phyloP scores from a whole-genome alignment of 2,888 invertebrate species.

The Himalopsyche japonica region DNA sequence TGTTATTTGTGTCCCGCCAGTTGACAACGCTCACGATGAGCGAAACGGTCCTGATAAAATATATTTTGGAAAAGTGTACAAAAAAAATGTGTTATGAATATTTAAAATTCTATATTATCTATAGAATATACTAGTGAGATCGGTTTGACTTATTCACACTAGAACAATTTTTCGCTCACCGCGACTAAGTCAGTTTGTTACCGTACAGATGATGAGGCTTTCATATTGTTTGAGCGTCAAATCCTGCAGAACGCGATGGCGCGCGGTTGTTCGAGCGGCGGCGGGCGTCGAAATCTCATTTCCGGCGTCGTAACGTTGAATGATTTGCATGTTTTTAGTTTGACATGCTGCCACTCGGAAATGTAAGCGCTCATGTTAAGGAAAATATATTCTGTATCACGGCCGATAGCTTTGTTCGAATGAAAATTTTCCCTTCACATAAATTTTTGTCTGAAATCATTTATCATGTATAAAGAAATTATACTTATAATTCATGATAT shows the following conservation, averaged over 20 bases:
- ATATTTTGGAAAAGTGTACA: too few species aligned
- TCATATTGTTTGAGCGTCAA: not conserved
- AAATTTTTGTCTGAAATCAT: too few species aligned
- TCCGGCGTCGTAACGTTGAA: not conserved
- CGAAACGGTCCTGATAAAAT: too few species aligned
- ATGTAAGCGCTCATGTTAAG: not conserved
- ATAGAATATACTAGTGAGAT: too few species aligned
- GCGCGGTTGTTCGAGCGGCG: not conserved
- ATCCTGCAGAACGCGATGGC: not conserved
- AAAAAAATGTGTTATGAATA: too few species aligned
- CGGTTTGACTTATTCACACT: not conserved
- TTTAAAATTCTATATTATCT: too few species aligned
- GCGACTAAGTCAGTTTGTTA: not conserved
- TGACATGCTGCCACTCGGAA: not conserved
- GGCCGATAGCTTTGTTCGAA: not conserved
- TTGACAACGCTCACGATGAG: too few species aligned
- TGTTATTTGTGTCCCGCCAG: too few species aligned
- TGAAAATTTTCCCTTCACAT: too few species aligned
- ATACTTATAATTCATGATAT: too few species aligned
- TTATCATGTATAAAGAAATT: too few species aligned
- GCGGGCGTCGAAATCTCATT: not conserved
- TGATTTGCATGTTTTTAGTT: not conserved
- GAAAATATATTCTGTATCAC: not conserved
- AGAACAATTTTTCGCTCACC: not conserved
- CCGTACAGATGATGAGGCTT: not conserved